Percentiles rank a stretch among this genome's conserved stretches.
These are phyloP conservation scores for Ferrisia virgata DNA, from an alignment of 2,888 invertebrate genomes.

Conservation along the genomic window DNA sequence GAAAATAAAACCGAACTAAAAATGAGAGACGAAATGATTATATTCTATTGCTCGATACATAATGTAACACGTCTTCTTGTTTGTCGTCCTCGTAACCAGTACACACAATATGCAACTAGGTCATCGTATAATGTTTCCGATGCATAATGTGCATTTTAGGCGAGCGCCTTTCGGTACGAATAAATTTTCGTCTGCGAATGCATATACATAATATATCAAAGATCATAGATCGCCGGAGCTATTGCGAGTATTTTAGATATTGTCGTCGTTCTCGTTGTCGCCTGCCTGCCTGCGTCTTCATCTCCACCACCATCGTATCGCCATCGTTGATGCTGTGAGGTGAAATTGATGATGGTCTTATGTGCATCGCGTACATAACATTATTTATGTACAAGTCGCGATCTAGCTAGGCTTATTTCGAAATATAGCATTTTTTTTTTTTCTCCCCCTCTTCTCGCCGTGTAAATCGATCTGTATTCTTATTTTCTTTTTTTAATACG, in stretches of 20 bases:
- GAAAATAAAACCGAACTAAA: background rate
- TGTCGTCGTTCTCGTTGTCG: no score
- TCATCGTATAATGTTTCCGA: constrained; percentile 13
- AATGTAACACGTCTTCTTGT: background rate
- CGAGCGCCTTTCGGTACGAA: background rate
- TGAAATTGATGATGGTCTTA: constrained; percentile 45
- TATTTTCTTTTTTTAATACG: background rate
- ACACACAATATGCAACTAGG: constrained; percentile 13
- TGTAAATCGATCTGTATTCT: background rate
- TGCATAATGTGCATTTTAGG: constrained; percentile 27
- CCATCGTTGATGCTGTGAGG: constrained; percentile 49
- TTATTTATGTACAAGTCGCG: background rate
- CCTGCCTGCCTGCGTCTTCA: background rate
- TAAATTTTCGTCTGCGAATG: background rate
- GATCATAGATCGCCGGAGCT: background rate
- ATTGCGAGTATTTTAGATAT: no score
- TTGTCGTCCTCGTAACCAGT: background rate
- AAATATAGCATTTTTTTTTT: background rate
- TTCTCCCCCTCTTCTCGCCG: background rate
- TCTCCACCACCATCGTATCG: constrained; percentile 50
- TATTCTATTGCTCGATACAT: background rate
- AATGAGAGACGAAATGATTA: background rate
- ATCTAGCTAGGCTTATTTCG: background rate
- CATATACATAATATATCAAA: background rate
- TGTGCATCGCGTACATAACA: constrained; percentile 39